Percentiles rank a stretch among this genome's conserved stretches.
phyloP scores from a whole-genome alignment of 2,888 invertebrate species.

The Phyto melanocephala region DNA sequence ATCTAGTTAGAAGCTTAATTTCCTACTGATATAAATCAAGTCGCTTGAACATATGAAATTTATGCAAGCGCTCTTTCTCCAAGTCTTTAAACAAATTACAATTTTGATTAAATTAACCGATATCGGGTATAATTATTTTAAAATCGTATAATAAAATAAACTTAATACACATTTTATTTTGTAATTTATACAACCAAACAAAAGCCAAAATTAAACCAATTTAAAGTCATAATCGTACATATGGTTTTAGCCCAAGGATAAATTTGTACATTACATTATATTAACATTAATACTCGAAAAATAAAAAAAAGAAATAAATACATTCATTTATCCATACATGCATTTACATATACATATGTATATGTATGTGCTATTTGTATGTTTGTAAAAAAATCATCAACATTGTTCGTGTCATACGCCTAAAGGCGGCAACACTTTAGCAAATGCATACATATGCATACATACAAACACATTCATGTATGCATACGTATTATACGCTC shows the following conservation, averaged over 20 bases:
- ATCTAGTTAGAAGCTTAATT: too few relatives aligned
- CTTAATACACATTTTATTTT: not conserved
- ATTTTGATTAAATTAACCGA: too few relatives aligned
- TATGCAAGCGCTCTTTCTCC: too few relatives aligned
- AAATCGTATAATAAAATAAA: not conserved
- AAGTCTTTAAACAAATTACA: too few relatives aligned
- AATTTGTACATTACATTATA: constrained; percentile 32
- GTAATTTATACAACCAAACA: constrained; percentile 28
- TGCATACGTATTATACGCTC: not conserved
- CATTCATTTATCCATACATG: too few relatives aligned
- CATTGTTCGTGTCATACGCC: constrained; percentile 69
- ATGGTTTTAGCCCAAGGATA: constrained; percentile 48
- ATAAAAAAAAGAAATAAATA: constrained; percentile 62
- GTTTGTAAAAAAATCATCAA: constrained; percentile 39
- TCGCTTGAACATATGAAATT: too few relatives aligned
- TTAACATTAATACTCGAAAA: constrained; percentile 40
- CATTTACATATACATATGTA: too few relatives aligned
- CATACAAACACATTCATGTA: not conserved
- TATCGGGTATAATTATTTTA: too few relatives aligned
- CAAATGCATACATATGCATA: constrained; percentile 42
- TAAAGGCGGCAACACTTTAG: constrained; percentile 66
- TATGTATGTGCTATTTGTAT: too few relatives aligned
- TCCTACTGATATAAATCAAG: too few relatives aligned
- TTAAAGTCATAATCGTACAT: constrained; percentile 58
- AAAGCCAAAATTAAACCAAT: constrained; percentile 58